A percentile compares a stretch with the other conserved stretches of the same genome.
Evolutionary conservation across 2,113 vertebrate species (phyloP).

Genomic region (Strix aluco): DNA sequence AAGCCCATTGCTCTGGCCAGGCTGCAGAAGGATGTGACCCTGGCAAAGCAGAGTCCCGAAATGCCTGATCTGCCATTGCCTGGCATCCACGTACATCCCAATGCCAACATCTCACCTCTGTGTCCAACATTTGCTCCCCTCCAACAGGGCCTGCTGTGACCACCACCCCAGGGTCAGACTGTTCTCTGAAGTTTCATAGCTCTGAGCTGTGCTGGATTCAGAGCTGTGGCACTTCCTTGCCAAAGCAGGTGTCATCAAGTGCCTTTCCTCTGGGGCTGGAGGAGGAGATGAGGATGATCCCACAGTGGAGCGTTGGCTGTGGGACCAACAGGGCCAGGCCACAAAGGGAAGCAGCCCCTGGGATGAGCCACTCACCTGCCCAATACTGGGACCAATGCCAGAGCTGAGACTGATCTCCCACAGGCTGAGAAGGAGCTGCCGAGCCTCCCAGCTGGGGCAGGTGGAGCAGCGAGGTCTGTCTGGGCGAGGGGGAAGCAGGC

Average conservation of each 20-base stretch:
- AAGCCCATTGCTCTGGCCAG: background rate
- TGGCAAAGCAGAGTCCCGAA: background rate
- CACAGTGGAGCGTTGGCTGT: accelerated
- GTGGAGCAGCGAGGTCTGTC: background rate
- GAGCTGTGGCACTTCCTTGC: background rate
- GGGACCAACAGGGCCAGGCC: background rate
- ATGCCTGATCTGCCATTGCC: background rate
- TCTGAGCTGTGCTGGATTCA: background rate
- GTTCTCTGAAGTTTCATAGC: background rate
- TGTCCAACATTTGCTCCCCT: background rate
- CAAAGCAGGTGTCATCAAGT: background rate
- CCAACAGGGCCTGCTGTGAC: background rate
- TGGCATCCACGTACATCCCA: background rate
- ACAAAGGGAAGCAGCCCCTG: background rate
- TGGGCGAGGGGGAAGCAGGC: background rate
- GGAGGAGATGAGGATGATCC: background rate
- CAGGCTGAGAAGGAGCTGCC: background rate
- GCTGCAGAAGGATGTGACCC: background rate
- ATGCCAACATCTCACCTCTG: accelerated
- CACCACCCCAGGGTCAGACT: background rate
- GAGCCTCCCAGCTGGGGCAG: accelerated
- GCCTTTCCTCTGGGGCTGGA: background rate
- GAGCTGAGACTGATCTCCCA: accelerated
- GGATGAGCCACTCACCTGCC: background rate
- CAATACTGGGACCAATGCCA: accelerated